Evolutionary conservation across 2,113 vertebrate species (phyloP), one percentile per base, ranked within the genome.

Genomic region (Pygathrix nemaeus): DNA sequence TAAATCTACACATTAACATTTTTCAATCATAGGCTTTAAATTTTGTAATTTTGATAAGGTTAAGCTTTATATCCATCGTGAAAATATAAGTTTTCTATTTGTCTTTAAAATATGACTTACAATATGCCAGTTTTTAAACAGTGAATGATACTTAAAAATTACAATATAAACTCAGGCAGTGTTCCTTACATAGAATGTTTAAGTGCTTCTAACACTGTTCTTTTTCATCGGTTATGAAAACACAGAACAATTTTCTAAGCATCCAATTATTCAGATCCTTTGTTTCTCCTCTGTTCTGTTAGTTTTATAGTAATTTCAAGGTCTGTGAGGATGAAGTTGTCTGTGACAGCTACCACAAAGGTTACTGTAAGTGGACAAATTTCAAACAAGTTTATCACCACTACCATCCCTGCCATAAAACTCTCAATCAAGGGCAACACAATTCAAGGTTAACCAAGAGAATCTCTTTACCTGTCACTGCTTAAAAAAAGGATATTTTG

Each of bases 11-110:
- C 4, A 76, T 73, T 86, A 93, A 73, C 50, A 73, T 55, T 48
- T 86, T 95, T 86, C 73, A 76, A 68, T 93, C 38, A 48, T 2
- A 35, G 52, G 38, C 2, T 30, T 95, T 18, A 86, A 86, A 25
- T 21, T 72, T 89, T 93, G 11, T 43, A 50, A 70, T n/a, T 81
- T 84, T 80, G 68, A 50, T 20, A 93, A 75, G 48, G 50, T 92
- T 92, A 93, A 80, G 14, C 30, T 93, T 93, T 93, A 30, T 55
- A 80, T 82, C 6, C 88, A 82, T 70, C 48, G 84, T 93, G 21
- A 83, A 96, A 50, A 78, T 30, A 85, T 38, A 90, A 61, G n/a
- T 43, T 61, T 88, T 66, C 12, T 72, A 64, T 80, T 73, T 32
- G 40, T 79, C 84, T 84, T 95, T 78, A 80, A 27, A 61, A 27